A percentile compares a stretch with the other conserved stretches of the same genome.
These are phyloP conservation scores for Clunio marinus DNA, from an alignment of 2,888 invertebrate species.

Conservation along the genomic window DNA sequence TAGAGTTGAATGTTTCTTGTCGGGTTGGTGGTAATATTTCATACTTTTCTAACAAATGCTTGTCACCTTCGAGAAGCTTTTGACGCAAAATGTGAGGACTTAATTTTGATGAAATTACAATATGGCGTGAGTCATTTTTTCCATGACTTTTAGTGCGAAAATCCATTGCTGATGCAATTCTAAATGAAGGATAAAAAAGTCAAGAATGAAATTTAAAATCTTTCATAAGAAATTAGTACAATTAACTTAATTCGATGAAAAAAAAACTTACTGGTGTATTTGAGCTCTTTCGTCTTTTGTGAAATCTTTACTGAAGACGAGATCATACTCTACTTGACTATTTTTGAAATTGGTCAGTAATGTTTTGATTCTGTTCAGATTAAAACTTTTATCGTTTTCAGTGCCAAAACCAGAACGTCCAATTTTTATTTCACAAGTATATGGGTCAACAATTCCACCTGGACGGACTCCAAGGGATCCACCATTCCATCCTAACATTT, in stretches of 20 bases:
- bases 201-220: constrained; percentile 5
- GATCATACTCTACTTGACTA: constrained; percentile 55
- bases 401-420: constrained; percentile 48
- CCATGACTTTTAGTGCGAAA: constrained; percentile 56
- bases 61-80: constrained; percentile 32
- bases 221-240: neutral
- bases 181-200: constrained; percentile 40
- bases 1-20: neutral
- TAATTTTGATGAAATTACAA: constrained; percentile 43
- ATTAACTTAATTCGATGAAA: constrained; percentile 37
- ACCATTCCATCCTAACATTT: constrained; percentile 69
- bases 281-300: constrained; percentile 60
- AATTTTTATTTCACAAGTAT: constrained; percentile 50
- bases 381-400: constrained; percentile 42
- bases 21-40: neutral
- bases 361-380: constrained; percentile 45
- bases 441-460: constrained; percentile 62
- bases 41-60: constrained; percentile 28
- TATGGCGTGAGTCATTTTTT: constrained; percentile 48
- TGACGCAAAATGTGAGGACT: constrained; percentile 19
- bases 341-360: constrained; percentile 50
- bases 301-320: constrained; percentile 59
- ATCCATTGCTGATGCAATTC: constrained; percentile 51
- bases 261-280: constrained; percentile 54
- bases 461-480: constrained; percentile 63